Evolutionary conservation across 1,140 invertebrate genomes (phyloP), one percentile per base, ranked within the genome.

Genomic region (Stegodyphus dumicola): DNA sequence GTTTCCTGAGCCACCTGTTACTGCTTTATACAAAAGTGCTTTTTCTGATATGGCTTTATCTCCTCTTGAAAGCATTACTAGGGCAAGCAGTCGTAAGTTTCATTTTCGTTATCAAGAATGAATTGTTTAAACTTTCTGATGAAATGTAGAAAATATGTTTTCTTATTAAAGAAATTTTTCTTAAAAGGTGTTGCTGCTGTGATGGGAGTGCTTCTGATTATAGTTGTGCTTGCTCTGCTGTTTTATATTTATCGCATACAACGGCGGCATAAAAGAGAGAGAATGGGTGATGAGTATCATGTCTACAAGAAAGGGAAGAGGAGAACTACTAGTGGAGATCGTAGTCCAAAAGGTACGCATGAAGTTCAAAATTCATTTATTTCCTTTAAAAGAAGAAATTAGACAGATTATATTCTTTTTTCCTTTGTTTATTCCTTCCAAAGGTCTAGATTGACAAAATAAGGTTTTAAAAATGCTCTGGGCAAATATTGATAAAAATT

Each of bases 221-320:
- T 89, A 5, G 83, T 90, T 7, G 85, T 90, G 13, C 15, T 90
- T 15, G 87, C 88, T 11, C 88, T 88, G 15, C 48, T 89, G 49
- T 90, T 89, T 64, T 90, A 91, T 79, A 89, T 90, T 17, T 91
- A 89, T 70, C 85, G 89, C 9, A 89, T 88, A 5, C 88, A 91
- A 75, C 81, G 87, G 5, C 80, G 88, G 79, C 93, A 94, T 88
- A 94, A 93, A 90, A 90, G 92, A 87, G 91, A 93, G 56, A 92
- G 76, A 18, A 11, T 86, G 9, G 84, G 84, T 6, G 84, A 86
- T 9, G 84, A 86, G 15, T 77, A 77, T 71, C 52, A 78, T 5
- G 64, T 86, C 13, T 86, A 78, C 56, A 86, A 65, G 18, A 78
- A 64, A 65, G 60, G 69, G 2, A 74, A 66, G 53, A 86, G 69